phyloP scores from a whole-genome alignment of 2,888 invertebrate genomes.

The Eupithecia tripunctaria region DNA sequence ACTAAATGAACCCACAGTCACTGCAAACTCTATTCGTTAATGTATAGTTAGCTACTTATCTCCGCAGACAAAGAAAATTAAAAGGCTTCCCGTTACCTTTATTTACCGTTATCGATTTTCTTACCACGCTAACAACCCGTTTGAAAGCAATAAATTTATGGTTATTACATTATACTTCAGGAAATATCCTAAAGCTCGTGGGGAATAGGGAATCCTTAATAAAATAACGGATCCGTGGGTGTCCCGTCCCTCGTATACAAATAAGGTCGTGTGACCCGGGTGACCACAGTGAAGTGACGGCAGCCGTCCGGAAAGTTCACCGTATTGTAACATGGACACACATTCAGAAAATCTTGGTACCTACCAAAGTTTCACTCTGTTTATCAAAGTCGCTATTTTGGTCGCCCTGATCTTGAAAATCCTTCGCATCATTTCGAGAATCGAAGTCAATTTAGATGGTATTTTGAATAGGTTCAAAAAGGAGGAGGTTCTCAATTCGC shows the following conservation, averaged over 20 bases:
- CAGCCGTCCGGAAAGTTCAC: slow-evolving; percentile 56
- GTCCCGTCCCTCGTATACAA: slow-evolving; percentile 16
- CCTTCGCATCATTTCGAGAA: background rate
- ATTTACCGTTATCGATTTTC: background rate
- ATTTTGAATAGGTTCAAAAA: too few species aligned
- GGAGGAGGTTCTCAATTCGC: too few species aligned
- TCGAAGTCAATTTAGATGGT: background rate
- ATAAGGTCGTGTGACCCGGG: slow-evolving; percentile 21
- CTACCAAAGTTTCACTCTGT: slow-evolving; percentile 1
- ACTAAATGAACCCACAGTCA: background rate
- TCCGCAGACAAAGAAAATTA: background rate
- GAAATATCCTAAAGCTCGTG: slow-evolving; percentile 14
- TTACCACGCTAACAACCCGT: background rate
- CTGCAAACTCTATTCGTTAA: background rate
- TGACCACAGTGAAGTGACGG: slow-evolving; percentile 55
- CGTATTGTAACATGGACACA: slow-evolving; percentile 20
- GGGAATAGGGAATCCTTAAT: slow-evolving; percentile 16
- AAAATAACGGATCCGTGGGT: slow-evolving; percentile 30
- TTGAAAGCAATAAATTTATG: background rate
- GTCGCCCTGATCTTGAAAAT: background rate
- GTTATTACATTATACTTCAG: slow-evolving; percentile 5
- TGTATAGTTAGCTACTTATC: background rate
- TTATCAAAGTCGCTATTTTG: background rate
- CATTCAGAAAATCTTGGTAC: background rate
- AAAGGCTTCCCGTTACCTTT: background rate